Conservation (phyloP, 2,888 invertebrate species). For the Eristalis tenax region DNA sequence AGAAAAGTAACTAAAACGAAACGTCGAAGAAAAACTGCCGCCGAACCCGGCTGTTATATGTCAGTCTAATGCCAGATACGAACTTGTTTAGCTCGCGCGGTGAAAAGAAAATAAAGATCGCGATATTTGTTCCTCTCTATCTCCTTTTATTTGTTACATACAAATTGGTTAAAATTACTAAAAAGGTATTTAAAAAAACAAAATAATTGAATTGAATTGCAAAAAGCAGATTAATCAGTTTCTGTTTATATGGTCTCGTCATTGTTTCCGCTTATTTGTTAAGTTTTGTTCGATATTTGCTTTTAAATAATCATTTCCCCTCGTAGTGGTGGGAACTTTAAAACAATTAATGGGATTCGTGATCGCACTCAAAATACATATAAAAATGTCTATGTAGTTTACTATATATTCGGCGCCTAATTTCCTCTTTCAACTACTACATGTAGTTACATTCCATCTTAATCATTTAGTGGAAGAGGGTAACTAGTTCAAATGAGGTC, state of each 20-base stretch:
- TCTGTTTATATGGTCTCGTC: conserved; percentile 52
- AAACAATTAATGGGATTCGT: conserved; percentile 5
- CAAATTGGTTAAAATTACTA: conserved; percentile 15
- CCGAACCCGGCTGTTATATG: conserved; percentile 74
- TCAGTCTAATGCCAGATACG: conserved; percentile 80
- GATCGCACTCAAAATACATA: conserved; percentile 54
- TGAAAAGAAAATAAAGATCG: conserved; percentile 73
- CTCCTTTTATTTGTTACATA: conserved; percentile 35
- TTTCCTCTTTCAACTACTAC: conserved; percentile 24
- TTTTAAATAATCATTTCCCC: background rate
- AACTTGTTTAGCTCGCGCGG: conserved; percentile 80
- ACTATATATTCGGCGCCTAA: conserved; percentile 47
- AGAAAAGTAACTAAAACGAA: conserved; percentile 16
- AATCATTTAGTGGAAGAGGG: background rate
- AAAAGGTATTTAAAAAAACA: background rate
- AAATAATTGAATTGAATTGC: conserved; percentile 2
- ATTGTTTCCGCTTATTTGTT: conserved; percentile 13
- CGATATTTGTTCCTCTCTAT: conserved; percentile 49
- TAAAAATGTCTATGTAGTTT: conserved; percentile 1
- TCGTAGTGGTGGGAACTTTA: background rate
- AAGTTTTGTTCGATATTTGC: background rate
- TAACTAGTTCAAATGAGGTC: conserved; percentile 20
- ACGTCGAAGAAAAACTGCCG: conserved; percentile 51
- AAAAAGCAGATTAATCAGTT: conserved; percentile 43
- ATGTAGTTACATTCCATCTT: background rate